Conservation (phyloP, 2,888 invertebrate genomes). For the Orthonychiurus folsomi region DNA sequence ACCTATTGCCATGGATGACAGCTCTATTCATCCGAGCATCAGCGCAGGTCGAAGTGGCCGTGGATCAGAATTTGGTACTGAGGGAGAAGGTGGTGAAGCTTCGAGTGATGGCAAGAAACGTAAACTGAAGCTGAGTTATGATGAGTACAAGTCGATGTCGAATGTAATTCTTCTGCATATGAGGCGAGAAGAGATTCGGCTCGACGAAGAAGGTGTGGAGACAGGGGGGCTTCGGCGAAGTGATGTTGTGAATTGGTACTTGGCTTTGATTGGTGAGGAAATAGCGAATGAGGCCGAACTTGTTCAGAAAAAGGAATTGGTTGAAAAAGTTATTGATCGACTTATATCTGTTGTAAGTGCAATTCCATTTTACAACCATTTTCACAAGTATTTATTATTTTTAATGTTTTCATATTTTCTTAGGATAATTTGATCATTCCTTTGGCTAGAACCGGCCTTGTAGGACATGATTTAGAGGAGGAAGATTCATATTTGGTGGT, state of each 20-base stretch:
- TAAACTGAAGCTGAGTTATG: constrained; percentile 66
- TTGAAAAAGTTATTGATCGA: constrained; percentile 89
- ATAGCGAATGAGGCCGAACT: constrained; percentile 88
- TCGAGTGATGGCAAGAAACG: constrained; percentile 36
- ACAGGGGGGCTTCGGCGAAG: constrained; percentile 53
- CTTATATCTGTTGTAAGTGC: constrained; percentile 67
- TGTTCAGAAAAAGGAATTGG: constrained; percentile 72
- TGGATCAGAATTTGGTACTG: constrained; percentile 47
- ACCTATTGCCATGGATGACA: background rate
- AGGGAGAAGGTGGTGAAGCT: constrained; percentile 64
- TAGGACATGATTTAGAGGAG: constrained; percentile 51
- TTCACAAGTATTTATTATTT: background rate
- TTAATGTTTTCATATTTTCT: constrained; percentile 41
- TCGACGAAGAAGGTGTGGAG: constrained; percentile 42
- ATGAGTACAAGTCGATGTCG: constrained; percentile 85
- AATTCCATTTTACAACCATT: constrained; percentile 18
- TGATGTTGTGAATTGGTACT: constrained; percentile 85
- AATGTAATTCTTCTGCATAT: constrained; percentile 85
- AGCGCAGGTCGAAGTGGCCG: background rate
- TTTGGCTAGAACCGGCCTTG: constrained; percentile 53
- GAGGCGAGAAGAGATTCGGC: constrained; percentile 64
- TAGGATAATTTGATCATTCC: constrained; percentile 79
- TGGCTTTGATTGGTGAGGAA: constrained; percentile 73
- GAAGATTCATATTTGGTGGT: constrained; percentile 82
- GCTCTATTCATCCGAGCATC: background rate